Evolutionary conservation across 2,888 invertebrate genomes (phyloP).

Genomic region (Tyria jacobaeae): DNA sequence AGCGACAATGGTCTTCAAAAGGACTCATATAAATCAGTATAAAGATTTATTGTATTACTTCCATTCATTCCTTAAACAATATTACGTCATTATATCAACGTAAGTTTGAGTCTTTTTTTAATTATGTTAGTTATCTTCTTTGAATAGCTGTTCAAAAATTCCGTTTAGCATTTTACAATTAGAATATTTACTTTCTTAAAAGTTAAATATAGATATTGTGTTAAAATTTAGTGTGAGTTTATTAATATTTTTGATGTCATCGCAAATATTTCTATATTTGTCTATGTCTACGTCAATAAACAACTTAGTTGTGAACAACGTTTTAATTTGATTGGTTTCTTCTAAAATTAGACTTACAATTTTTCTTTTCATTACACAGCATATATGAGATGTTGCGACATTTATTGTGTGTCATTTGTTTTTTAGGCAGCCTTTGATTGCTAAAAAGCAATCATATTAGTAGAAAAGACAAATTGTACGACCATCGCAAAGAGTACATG

Average conservation of each 20-base stretch:
- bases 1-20: conserved; percentile 21
- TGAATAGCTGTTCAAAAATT: background rate
- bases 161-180: conserved; percentile 6
- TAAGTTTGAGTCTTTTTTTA: conserved; percentile 44
- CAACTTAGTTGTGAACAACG: background rate
- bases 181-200: background rate
- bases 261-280: conserved; percentile 5
- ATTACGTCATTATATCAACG: conserved; percentile 47
- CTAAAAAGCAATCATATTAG: too few relatives aligned
- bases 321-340: background rate
- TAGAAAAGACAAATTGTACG: too few relatives aligned
- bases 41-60: conserved; percentile 46
- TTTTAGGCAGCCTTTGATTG: too few relatives aligned
- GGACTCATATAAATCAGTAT: conserved; percentile 34
- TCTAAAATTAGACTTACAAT: background rate
- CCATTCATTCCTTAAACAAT: conserved; percentile 46
- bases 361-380: too few relatives aligned
- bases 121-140: too few relatives aligned
- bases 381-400: too few relatives aligned
- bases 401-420: too few relatives aligned
- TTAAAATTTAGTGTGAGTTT: background rate
- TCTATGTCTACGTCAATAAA: background rate
- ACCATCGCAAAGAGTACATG: too few relatives aligned
- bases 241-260: background rate
- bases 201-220: background rate